Evolutionary conservation across 92 coral and sea anemone genomes (phyloP), one percentile per base, ranked within the genome.

Genomic region (Heliopora coerulea): DNA sequence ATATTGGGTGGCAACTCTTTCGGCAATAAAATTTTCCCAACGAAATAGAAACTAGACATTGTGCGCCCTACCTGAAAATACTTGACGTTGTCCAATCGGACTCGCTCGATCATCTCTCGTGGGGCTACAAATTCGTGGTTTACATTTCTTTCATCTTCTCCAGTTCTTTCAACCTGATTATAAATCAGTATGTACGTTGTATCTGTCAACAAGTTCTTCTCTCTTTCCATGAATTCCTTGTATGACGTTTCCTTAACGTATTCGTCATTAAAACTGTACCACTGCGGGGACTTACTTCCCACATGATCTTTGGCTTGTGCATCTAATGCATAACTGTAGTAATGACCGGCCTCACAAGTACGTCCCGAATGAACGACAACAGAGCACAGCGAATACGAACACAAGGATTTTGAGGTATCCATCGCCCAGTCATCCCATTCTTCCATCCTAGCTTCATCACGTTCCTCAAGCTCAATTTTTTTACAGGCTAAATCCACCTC

Each of bases 351-450:
- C 66, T 93, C 98, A 11, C 96, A 93, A 1, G 98, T 90, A 3
- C 85, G 89, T n/a, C 98, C 98, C 9, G 98, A 93, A 68, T 93
- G 98, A 33, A 93, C 96, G 23, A 93, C 86, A 0, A 93, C 96
- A 21, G 98, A 90, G 24, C 97, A 85, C 52, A 93, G 81, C 11
- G 89, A 76, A 68, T 93, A 93, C 40, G 75, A 59, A 20, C 82
- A 73, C 49, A 79, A 84, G 26, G 88, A 66, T 2, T 82, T 78
- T 19, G 78, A 79, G 27, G 50, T 65, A 3, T 84, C 89, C 40
- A 62, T 60, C 3, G 65, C 58, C n/a, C 61, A 35, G 0, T 70
- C 74, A 3, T 52, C 79, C 0, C 67, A 44, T 7, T 24, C 66
- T 19, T 37, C 72, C 23, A 67, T 54, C 52, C 18, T 54, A 7